Base-by-base conservation (phyloP, 2,113 vertebrate genomes). In the Daubentonia madagascariensis region DNA sequence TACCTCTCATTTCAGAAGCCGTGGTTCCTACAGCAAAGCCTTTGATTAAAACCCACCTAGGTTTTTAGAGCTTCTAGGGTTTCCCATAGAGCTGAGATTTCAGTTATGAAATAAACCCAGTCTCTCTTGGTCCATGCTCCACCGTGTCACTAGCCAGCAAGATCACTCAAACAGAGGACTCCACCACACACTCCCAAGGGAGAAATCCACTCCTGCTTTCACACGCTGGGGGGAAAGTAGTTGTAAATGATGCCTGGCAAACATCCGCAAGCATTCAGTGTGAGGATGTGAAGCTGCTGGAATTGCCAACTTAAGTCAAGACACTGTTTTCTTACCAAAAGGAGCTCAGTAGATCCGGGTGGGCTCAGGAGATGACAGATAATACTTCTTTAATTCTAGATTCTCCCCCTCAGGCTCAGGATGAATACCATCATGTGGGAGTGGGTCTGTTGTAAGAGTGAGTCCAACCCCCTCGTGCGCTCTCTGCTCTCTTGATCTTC, bases 1-100 rank as follows among this genome's bases (percentile, higher is more conserved):
- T 80, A 43, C 30, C 84, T 97, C 84, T 88, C 67, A 1, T 61
- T 95, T 91, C 70, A 92, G 97, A 92, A 92, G 94, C 10, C 17
- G 85, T 4, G 50, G 12, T 18, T 80, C 94, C 95, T 84, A 79
- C 45, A 95, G 75, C 89, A 92, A 85, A 43, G 59, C 68, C 48
- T 97, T 57, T 89, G 88, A 57, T 50, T 11, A 86, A 81, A 79
- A 86, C 61, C 85, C 16, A 48, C 0, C 43, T 61, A 13, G 8
- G 20, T 50, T 48, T 68, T 89, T 32, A 72, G 52, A 25, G 35
- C 22, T 65, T 85, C 81, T 91, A 40, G 45, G 68, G 90, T 16
- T n/a, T 78, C 78, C 57, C 28, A 45, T 68, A 11, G 7, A 93
- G 37, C 1, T 80, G 67, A 52, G 80, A 91, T 67, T 85, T 93